Base-by-base conservation (phyloP, 2,888 invertebrate species). In the Pheosia tremula region DNA sequence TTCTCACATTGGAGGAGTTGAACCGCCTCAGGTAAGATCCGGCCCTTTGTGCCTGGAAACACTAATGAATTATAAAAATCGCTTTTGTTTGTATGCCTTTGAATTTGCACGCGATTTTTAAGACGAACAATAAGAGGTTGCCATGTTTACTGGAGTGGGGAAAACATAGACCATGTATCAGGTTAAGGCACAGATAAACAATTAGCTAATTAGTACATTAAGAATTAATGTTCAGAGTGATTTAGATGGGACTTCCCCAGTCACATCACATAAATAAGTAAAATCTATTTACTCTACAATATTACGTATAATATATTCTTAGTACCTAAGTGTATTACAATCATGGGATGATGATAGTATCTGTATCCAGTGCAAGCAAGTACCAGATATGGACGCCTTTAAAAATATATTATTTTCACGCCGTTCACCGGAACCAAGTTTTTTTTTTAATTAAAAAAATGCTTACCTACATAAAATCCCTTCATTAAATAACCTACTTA, bases 1-100 rank as follows among this genome's bases (percentile, higher is more conserved):
- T 88, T 75, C 77, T 82, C 82, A 87, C 86, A 80, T 82, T 83
- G 79, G 81, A 82, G 82, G 82, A 78, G 78, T 71, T 78, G 80
- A 81, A 78, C 75, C 79, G 77, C 77, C 82, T 78, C 79, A 71
- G 76, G 82, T 72, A 73, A 68, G 56, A 47, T 60, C 62, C 62
- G 61, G 69, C 72, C 75, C 83, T 87, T 88, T 88, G 83, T 86
- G 71, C 69, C 71, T 71, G 76, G 80, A 81, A 77, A 87, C 83
- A 86, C 83, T 85, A 79, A 76, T 74, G 78, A 78, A 80, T 82
- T 80, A 80, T 75, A 77, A 79, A 82, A 88, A 82, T 82, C 78
- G 80, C 82, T 81, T 85, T 86, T 85, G 83, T 82, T 83, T 79
- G 77, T 79, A 72, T 76, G 72, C 73, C 79, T 81, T 84, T 80